A percentile compares a stretch with the other conserved stretches of the same genome.
phyloP scores from a whole-genome alignment of 2,113 vertebrate species.

The Grallaria varia region DNA sequence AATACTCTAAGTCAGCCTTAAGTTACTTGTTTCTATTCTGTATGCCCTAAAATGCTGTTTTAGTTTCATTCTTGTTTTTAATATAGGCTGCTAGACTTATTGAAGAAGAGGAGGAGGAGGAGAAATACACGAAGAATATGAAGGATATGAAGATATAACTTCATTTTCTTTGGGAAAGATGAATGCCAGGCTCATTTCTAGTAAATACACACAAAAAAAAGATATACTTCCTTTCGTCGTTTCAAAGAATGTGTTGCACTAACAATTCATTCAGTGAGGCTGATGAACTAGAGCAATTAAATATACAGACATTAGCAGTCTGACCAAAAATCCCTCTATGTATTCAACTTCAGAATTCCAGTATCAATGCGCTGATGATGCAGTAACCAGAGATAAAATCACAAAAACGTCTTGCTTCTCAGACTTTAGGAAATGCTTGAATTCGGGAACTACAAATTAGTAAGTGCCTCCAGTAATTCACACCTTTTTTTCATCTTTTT shows the following conservation, averaged over 20 bases:
- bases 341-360: neutral
- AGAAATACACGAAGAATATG: neutral
- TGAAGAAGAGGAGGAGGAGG: neutral
- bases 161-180: neutral
- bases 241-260: neutral
- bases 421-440: neutral
- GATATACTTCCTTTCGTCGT: neutral
- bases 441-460: neutral
- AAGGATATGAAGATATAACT: neutral
- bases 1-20: neutral
- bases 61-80: neutral
- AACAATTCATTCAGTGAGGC: neutral
- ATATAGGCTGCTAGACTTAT: neutral
- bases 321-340: neutral
- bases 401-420: neutral
- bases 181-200: neutral
- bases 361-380: neutral
- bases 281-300: neutral
- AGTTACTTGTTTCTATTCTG: neutral
- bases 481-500: neutral
- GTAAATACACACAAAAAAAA: neutral
- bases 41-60: neutral
- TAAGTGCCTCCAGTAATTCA: neutral
- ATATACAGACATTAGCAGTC: neutral
- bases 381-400: neutral